A percentile compares a stretch with the other conserved stretches of the same genome.
phyloP scores from a whole-genome alignment of 2,113 vertebrate genomes.

The Pomatostomus ruficeps region DNA sequence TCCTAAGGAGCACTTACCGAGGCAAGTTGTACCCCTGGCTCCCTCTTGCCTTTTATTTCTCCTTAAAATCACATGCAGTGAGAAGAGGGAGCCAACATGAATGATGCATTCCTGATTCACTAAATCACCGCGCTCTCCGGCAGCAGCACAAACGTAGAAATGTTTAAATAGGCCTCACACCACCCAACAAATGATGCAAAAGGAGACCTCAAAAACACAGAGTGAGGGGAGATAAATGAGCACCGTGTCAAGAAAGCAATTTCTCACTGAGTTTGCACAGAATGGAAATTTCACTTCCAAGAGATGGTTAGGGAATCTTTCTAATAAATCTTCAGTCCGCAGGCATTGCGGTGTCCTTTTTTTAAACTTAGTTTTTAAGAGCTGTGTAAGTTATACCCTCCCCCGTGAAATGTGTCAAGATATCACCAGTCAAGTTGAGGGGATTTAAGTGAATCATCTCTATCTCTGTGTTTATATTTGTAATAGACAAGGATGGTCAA shows the following conservation, averaged over 20 bases:
- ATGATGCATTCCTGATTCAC: constrained; percentile 36
- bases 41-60: constrained; percentile 37
- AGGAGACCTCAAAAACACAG: constrained; percentile 23
- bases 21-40: not conserved
- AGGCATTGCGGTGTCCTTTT: constrained; percentile 14
- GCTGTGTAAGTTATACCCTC: not conserved
- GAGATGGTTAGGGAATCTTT: constrained; percentile 17
- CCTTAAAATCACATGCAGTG: constrained; percentile 28
- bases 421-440: constrained; percentile 32
- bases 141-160: constrained; percentile 35
- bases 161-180: not conserved
- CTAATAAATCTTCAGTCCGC: constrained; percentile 45
- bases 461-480: not conserved
- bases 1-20: not conserved
- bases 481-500: not conserved
- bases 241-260: constrained; percentile 32
- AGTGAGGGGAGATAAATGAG: constrained; percentile 31
- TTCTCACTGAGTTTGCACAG: constrained; percentile 37
- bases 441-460: constrained; percentile 31
- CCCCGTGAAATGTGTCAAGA: constrained; percentile 28
- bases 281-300: constrained; percentile 53
- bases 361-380: constrained; percentile 19
- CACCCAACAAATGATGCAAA: constrained; percentile 32
- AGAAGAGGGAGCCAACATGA: constrained; percentile 13
- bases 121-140: constrained; percentile 27